Base-by-base conservation (phyloP, 2,888 invertebrate genomes). In the Biston stratarius region DNA sequence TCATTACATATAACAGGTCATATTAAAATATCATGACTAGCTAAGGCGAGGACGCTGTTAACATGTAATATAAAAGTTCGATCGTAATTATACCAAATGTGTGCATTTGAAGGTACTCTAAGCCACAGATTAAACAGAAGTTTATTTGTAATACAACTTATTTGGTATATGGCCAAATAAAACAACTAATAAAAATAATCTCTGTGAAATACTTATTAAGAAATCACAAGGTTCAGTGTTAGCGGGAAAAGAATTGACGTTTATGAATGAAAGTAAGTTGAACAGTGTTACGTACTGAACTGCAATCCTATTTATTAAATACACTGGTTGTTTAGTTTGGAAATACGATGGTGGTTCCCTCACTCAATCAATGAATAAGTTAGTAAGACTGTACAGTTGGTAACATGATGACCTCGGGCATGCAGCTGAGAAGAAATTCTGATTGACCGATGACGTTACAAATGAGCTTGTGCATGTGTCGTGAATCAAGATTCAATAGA, bases 51-150 rank as follows among this genome's bases (percentile, higher is more conserved):
- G 93, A 84, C 91, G 88, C 42, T 24, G 67, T 38, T 68, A 24
- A 24, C 24, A 24, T 24, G 74, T 76, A 76, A 82, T 80, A 83
- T 87, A 87, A 88, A 38, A 89, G 87, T 90, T 90, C 86, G 86
- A 85, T 82, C 84, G 86, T 88, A 89, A 91, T 93, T 90, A 93
- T 91, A 92, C 92, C 93, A 92, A 93, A 92, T 92, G 90, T 81
- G 92, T 84, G 79, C 80, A 80, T 73, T 80, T 80, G 92, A 93
- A 94, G 93, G 93, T 80, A 83, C 83, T 81, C 91, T 64, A 77
- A 85, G 87, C 83, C 83, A 85, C 83, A 90, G 89, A 55, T 24
- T 42, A 44, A 3, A 24, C 12, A 24, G 24, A 0, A 44, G 42
- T 42, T 33, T 15, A 14, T 15, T 40, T 11, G 10, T n/a, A 34